A percentile compares a stretch with the other conserved stretches of the same genome.
phyloP scores from a whole-genome alignment of 2,888 invertebrate species.

The Idaea biselata region DNA sequence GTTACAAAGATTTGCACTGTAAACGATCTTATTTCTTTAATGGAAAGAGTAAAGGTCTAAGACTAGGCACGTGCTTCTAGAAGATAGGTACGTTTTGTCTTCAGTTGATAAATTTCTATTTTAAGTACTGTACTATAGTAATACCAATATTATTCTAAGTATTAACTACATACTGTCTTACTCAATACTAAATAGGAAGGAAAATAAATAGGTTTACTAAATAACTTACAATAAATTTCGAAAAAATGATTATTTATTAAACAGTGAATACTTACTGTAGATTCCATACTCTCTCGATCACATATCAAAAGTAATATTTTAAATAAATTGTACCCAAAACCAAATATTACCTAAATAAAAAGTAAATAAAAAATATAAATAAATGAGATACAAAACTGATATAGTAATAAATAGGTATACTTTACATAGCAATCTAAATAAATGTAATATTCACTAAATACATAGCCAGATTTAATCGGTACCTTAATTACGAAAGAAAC shows the following conservation, averaged over 20 bases:
- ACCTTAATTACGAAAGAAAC: conserved; percentile 11
- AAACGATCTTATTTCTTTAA: no score
- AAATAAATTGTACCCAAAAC: conserved; percentile 48
- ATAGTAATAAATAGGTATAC: conserved; percentile 29
- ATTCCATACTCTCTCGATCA: conserved; percentile 38
- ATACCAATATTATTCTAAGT: no score
- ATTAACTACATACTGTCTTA: conserved; percentile 3
- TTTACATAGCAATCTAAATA: conserved; percentile 13
- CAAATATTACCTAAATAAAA: not conserved
- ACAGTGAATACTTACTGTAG: conserved; percentile 59
- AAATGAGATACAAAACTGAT: conserved; percentile 11
- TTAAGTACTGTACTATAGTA: no score
- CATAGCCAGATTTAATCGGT: conserved; percentile 10
- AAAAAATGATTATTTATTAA: conserved; percentile 50
- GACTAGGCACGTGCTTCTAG: no score
- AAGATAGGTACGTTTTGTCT: no score
- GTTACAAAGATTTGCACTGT: no score
- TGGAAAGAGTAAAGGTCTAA: no score
- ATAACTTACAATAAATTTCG: conserved; percentile 6
- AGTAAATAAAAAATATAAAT: conserved; percentile 5
- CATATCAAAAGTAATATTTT: conserved; percentile 52
- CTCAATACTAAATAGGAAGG: conserved; percentile 1
- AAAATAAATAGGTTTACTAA: conserved; percentile 17
- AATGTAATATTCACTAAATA: conserved; percentile 9
- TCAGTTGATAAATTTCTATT: no score